Evolutionary conservation across 30 jellyfish, hydroid and myxozoan species (phyloP).

Genomic region (Rhopilema esculentum): DNA sequence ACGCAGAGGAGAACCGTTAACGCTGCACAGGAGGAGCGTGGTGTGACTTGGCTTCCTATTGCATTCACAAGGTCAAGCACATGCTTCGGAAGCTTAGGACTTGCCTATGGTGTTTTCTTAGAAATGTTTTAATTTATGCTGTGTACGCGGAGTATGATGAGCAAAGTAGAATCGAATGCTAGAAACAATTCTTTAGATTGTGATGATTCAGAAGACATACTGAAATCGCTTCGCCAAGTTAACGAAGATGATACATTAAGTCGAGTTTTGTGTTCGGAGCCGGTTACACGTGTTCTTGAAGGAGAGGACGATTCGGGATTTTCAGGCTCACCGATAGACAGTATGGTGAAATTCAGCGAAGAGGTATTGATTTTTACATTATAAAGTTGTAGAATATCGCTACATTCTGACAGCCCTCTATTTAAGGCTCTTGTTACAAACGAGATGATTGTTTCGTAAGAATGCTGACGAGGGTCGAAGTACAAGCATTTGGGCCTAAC

Average conservation of each 20-base stretch:
- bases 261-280: conserved; percentile 59
- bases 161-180: conserved; percentile 14
- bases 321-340: conserved; percentile 28
- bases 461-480: conserved; percentile 2
- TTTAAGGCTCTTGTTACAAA: neutral
- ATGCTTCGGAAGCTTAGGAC: conserved; percentile 1
- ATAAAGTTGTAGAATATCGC: neutral
- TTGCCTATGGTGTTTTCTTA: neutral
- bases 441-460: neutral
- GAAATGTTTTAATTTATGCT: neutral
- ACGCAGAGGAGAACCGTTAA: neutral
- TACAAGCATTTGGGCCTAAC: conserved; percentile 4
- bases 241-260: conserved; percentile 67
- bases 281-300: conserved; percentile 57
- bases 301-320: conserved; percentile 34
- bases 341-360: conserved; percentile 19
- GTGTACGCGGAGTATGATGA: neutral
- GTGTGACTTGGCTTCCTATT: conserved; percentile 8
- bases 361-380: conserved; percentile 24
- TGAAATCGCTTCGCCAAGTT: conserved; percentile 45
- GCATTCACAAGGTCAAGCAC: conserved; percentile 22
- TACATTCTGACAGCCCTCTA: neutral
- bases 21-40: conserved; percentile 20
- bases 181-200: neutral
- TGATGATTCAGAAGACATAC: conserved; percentile 21